Evolutionary conservation across 2,113 vertebrate genomes (phyloP).

Genomic region (Mesembrinibis cayennensis): DNA sequence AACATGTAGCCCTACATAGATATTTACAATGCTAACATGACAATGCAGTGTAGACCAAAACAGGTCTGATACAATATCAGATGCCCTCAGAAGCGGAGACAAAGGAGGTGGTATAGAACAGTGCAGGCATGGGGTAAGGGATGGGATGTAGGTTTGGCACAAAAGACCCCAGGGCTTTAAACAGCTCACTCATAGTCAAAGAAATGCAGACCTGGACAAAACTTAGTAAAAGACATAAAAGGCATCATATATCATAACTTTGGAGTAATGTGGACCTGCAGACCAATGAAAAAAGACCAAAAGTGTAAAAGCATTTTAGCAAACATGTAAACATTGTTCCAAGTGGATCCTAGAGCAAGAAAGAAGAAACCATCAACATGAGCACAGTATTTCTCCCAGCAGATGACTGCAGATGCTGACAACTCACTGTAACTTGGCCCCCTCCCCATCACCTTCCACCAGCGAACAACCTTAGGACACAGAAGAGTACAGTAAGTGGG

Average conservation of each 20-base stretch:
- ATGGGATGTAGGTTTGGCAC: neutral
- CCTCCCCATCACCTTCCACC: neutral
- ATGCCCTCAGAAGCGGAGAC: neutral
- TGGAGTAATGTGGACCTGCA: neutral
- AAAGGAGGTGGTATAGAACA: neutral
- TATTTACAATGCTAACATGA: neutral
- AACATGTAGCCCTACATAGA: neutral
- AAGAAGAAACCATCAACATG: neutral
- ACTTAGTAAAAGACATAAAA: neutral
- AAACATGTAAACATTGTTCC: neutral
- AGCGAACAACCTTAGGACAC: neutral
- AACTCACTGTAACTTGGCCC: fast-evolving
- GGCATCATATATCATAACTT: neutral
- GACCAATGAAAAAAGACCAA: neutral
- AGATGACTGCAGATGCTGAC: neutral
- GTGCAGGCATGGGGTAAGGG: neutral
- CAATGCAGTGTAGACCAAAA: neutral
- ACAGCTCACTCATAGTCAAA: neutral
- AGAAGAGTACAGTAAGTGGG: neutral
- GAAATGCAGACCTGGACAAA: neutral
- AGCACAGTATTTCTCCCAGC: neutral
- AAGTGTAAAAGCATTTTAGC: neutral
- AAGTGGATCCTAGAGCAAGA: neutral
- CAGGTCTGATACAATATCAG: neutral
- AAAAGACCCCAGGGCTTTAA: neutral